Evolutionary conservation across 2,888 invertebrate species (phyloP).

Genomic region (Drosophila yooni): DNA sequence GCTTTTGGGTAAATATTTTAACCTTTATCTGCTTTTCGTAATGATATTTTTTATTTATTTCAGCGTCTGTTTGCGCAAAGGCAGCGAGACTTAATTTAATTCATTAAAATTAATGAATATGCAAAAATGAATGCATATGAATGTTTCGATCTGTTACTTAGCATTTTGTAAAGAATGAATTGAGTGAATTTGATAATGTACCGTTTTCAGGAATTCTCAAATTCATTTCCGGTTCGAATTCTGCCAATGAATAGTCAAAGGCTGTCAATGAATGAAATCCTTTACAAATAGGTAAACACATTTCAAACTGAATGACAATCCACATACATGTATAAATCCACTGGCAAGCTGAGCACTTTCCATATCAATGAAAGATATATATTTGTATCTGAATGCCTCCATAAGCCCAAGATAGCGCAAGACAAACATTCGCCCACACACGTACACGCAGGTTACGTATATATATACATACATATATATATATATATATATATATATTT

Average conservation of each 20-base stretch:
- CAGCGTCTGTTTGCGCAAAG: too few relatives aligned
- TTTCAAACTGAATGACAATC: conserved; percentile 4
- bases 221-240: not conserved
- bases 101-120: not conserved
- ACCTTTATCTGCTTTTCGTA: not conserved
- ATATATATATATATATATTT: conserved; percentile 10
- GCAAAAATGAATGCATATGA: not conserved
- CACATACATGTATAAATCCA: conserved; percentile 66
- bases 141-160: not conserved
- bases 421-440: not conserved
- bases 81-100: too few relatives aligned
- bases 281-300: conserved; percentile 1
- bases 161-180: not conserved
- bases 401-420: conserved; percentile 6
- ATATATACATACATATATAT: conserved; percentile 2
- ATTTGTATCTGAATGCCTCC: conserved; percentile 23
- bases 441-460: not conserved
- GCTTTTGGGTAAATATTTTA: not conserved
- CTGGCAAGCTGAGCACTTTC: conserved; percentile 86
- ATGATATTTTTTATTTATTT: not conserved
- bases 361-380: conserved; percentile 86
- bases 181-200: not conserved
- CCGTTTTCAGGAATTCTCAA: not conserved
- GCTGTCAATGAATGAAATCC: not conserved
- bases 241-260: not conserved